phyloP scores from a whole-genome alignment of 2,888 invertebrate species.

The Eupithecia dodoneata region DNA sequence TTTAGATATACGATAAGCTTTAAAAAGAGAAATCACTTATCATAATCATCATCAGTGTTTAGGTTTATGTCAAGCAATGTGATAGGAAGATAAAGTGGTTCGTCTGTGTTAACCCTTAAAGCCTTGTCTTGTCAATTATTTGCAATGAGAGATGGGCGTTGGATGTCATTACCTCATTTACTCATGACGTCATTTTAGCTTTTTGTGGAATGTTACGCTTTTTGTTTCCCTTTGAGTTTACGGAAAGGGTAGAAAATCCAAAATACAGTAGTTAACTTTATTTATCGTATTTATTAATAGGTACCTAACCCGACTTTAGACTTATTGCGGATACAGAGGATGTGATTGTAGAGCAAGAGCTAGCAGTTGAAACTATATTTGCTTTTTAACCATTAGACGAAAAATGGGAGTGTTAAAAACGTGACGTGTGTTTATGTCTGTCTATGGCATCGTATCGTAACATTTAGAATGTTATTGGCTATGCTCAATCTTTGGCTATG shows the following conservation, averaged over 20 bases:
- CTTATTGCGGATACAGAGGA: neutral
- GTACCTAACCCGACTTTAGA: no score
- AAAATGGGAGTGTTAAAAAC: neutral
- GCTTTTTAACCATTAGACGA: neutral
- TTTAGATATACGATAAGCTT: neutral
- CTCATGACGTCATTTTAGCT: conserved; percentile 7
- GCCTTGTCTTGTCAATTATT: conserved; percentile 7
- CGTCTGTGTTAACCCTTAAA: neutral
- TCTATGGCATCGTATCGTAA: no score
- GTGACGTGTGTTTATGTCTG: neutral
- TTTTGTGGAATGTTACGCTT: conserved; percentile 4
- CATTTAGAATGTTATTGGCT: neutral
- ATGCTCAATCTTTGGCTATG: no score
- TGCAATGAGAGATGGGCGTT: conserved; percentile 5
- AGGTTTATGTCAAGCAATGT: neutral
- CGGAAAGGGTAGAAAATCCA: neutral
- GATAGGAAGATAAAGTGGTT: neutral
- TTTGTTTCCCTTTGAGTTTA: neutral
- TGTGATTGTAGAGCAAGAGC: neutral
- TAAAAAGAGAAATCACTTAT: neutral
- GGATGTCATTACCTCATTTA: neutral
- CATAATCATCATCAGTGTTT: neutral
- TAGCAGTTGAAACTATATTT: neutral
- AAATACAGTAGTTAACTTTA: no score
- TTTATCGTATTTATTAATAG: no score